These are phyloP conservation scores for Fulica atra DNA, from an alignment of 2,113 vertebrate genomes.

Conservation along the genomic window DNA sequence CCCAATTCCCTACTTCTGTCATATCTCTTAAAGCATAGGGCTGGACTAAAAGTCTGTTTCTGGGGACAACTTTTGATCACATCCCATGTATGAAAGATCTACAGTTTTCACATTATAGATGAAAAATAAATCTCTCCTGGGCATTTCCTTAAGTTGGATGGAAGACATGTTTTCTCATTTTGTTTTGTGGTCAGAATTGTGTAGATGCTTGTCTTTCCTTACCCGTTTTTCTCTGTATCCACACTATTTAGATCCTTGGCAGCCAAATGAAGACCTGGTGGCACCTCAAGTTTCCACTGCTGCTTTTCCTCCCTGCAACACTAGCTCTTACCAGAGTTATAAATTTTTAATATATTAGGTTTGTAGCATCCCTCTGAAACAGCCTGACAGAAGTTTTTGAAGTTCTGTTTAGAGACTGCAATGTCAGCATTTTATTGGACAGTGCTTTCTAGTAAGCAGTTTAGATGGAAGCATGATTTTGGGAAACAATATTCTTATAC, in stretches of 20 bases:
- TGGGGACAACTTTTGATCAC: background rate
- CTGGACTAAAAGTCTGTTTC: background rate
- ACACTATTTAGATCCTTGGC: background rate
- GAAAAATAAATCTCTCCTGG: background rate
- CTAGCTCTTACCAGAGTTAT: background rate
- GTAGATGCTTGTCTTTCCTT: background rate
- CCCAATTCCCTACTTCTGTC: background rate
- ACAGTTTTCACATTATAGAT: background rate
- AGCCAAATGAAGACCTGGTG: background rate
- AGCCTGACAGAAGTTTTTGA: background rate
- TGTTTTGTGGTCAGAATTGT: background rate
- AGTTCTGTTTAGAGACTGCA: background rate
- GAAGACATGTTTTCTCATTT: background rate
- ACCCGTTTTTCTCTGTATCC: background rate
- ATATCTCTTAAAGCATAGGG: background rate
- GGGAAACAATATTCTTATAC: background rate
- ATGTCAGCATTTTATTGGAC: background rate
- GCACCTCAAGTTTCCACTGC: background rate
- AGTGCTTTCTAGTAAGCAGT: background rate
- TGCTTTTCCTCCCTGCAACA: background rate
- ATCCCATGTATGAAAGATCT: background rate
- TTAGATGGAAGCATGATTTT: background rate
- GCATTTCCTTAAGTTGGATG: background rate
- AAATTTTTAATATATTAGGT: background rate
- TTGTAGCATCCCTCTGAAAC: background rate